phyloP scores from a whole-genome alignment of 2,888 invertebrate genomes.

The Leptura quadrifasciata region DNA sequence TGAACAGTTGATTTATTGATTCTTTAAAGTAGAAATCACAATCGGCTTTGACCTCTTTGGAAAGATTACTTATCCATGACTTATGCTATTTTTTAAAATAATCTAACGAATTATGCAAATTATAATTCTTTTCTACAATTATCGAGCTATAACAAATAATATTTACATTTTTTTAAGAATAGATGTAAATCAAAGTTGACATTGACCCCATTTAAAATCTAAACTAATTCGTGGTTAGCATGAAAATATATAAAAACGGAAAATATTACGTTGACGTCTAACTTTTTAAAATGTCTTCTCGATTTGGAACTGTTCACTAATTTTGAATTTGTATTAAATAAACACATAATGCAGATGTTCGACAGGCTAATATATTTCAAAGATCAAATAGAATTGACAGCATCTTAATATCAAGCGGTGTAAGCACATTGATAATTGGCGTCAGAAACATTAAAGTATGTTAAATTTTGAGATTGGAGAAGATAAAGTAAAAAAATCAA shows the following conservation, averaged over 20 bases:
- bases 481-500: too few species aligned
- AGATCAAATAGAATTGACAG: too few species aligned
- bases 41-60: conserved; percentile 13
- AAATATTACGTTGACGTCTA: too few species aligned
- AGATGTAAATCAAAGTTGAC: not conserved
- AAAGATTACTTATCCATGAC: conserved; percentile 10
- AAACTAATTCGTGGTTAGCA: not conserved
- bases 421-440: too few species aligned
- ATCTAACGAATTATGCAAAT: conserved; percentile 4
- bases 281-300: too few species aligned
- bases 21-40: not conserved
- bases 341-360: too few species aligned
- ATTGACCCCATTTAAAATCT: not conserved
- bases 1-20: not conserved
- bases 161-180: not conserved
- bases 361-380: too few species aligned
- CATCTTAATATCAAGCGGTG: too few species aligned
- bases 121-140: not conserved
- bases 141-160: not conserved
- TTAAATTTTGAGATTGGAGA: too few species aligned
- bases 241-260: not conserved
- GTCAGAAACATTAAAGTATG: too few species aligned
- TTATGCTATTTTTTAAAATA: not conserved
- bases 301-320: too few species aligned
- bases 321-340: too few species aligned